A percentile compares a stretch with the other conserved stretches of the same genome.
These are phyloP conservation scores for Lacanobia oleracea DNA, from an alignment of 2,888 invertebrate species.

Conservation along the genomic window DNA sequence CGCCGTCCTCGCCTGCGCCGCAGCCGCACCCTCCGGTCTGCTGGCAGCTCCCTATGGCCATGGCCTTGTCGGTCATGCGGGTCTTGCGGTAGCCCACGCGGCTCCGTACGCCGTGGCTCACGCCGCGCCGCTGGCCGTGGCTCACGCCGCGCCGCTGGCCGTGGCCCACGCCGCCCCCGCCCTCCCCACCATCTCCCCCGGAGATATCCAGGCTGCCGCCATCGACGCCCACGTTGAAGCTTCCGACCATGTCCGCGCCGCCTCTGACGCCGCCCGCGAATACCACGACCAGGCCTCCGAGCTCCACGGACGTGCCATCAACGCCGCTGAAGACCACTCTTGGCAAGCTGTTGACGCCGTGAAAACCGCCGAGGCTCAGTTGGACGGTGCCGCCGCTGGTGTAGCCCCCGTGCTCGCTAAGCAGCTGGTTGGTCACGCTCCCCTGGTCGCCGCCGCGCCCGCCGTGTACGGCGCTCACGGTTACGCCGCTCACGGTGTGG, in stretches of 20 bases:
- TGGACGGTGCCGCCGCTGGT: conserved; percentile 87
- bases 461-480: conserved; percentile 63
- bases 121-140: conserved; percentile 70
- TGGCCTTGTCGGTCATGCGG: conserved; percentile 68
- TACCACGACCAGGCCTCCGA: conserved; percentile 87
- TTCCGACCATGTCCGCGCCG: conserved; percentile 86
- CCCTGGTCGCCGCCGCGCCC: conserved; percentile 65
- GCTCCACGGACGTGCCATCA: conserved; percentile 85
- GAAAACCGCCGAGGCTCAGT: conserved; percentile 84
- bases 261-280: conserved; percentile 85
- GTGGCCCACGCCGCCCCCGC: conserved; percentile 73
- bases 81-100: conserved; percentile 73
- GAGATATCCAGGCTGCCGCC: conserved; percentile 85
- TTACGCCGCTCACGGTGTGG: conserved; percentile 68
- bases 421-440: conserved; percentile 83
- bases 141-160: conserved; percentile 71
- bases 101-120: conserved; percentile 70
- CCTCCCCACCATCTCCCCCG: conserved; percentile 86
- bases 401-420: conserved; percentile 86
- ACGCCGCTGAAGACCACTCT: conserved; percentile 88
- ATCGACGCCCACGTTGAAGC: conserved; percentile 88
- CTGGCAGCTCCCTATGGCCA: conserved; percentile 80
- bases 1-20: conserved; percentile 88
- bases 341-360: conserved; percentile 87
- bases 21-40: conserved; percentile 85